Conservation (phyloP, 2,888 invertebrate species). For the Plutella xylostella region DNA sequence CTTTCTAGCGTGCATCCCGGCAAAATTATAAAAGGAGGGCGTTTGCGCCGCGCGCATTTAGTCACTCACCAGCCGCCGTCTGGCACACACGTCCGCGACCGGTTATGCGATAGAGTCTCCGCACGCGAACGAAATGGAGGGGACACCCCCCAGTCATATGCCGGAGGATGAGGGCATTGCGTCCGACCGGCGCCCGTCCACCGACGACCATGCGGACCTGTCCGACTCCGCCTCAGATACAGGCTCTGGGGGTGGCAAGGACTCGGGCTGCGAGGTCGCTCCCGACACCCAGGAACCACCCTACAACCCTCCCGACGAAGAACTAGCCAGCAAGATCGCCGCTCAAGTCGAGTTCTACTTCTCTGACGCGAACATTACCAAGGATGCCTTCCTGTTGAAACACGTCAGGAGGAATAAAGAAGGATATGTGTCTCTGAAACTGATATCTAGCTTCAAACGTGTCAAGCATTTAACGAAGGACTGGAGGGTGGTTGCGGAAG, state of each 20-base stretch:
- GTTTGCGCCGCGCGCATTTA: constrained; percentile 57
- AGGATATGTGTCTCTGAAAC: constrained; percentile 93
- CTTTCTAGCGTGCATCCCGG: constrained; percentile 45
- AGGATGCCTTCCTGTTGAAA: constrained; percentile 94
- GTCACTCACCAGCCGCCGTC: constrained; percentile 42
- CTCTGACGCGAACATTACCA: constrained; percentile 93
- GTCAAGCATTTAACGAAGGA: constrained; percentile 95
- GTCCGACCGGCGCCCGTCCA: constrained; percentile 56
- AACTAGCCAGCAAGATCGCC: constrained; percentile 81
- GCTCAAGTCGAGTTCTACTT: constrained; percentile 96
- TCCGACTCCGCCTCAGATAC: constrained; percentile 76
- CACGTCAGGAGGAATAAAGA: constrained; percentile 96
- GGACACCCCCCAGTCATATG: constrained; percentile 42
- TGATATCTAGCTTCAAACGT: constrained; percentile 94
- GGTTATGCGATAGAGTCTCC: constrained; percentile 47
- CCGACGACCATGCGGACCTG: constrained; percentile 74
- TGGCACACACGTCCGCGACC: constrained; percentile 43
- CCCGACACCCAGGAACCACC: constrained; percentile 70
- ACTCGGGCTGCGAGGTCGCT: constrained; percentile 76
- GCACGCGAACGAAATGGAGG: constrained; percentile 51
- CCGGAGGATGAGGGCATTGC: constrained; percentile 60
- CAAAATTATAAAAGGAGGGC: constrained; percentile 58
- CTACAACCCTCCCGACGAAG: constrained; percentile 78
- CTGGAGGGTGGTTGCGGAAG: constrained; percentile 92
- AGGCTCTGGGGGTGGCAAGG: constrained; percentile 74